These are phyloP conservation scores for Synanthedon andrenaeformis DNA, from an alignment of 2,888 invertebrate species.

Conservation along the genomic window DNA sequence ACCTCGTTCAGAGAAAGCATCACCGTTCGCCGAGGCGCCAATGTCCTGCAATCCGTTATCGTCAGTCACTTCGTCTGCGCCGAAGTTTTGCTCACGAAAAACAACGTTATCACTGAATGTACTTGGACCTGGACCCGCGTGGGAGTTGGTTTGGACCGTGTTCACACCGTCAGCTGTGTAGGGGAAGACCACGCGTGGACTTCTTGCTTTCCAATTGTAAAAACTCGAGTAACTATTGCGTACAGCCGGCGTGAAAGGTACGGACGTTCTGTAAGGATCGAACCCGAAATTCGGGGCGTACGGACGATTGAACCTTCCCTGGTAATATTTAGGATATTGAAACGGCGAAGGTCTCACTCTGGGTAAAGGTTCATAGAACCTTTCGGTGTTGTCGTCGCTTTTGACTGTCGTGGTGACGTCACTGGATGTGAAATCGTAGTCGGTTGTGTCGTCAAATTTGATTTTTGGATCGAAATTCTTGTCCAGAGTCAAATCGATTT, in stretches of 20 bases:
- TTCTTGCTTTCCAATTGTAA: slow-evolving; percentile 51
- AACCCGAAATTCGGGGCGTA: slow-evolving; percentile 51
- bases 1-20: slow-evolving; percentile 76
- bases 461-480: slow-evolving; percentile 40
- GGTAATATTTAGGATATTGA: slow-evolving; percentile 40
- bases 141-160: slow-evolving; percentile 56
- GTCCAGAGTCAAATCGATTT: slow-evolving; percentile 48
- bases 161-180: slow-evolving; percentile 49
- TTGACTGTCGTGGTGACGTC: slow-evolving; percentile 21
- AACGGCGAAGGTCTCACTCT: slow-evolving; percentile 28
- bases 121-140: slow-evolving; percentile 26
- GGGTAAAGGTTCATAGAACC: slow-evolving; percentile 46
- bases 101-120: slow-evolving; percentile 46
- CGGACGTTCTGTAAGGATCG: slow-evolving; percentile 30
- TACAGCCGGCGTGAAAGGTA: slow-evolving; percentile 31
- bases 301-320: slow-evolving; percentile 42
- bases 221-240: slow-evolving; percentile 40
- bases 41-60: slow-evolving; percentile 75
- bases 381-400: slow-evolving; percentile 42
- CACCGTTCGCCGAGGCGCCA: slow-evolving; percentile 56
- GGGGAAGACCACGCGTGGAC: slow-evolving; percentile 61
- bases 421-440: slow-evolving; percentile 56
- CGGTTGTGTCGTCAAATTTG: slow-evolving; percentile 60
- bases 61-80: slow-evolving; percentile 70
- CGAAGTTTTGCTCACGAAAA: slow-evolving; percentile 73